A percentile compares a stretch with the other conserved stretches of the same genome.
phyloP scores from a whole-genome alignment of 2,888 invertebrate species.

The Papilio gigon region DNA sequence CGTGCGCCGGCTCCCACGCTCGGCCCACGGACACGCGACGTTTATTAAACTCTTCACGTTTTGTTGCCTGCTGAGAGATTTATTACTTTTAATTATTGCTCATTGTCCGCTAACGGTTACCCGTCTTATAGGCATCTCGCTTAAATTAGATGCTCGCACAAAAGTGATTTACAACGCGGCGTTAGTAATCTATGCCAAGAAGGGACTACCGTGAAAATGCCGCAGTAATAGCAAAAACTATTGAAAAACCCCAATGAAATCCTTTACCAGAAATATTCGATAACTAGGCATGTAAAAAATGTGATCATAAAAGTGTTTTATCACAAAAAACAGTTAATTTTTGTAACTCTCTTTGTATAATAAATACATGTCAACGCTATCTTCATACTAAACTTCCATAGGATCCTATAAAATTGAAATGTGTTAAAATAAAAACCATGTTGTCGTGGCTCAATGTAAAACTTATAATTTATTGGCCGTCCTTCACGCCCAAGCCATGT shows the following conservation, averaged over 20 bases:
- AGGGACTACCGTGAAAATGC: constrained; percentile 7
- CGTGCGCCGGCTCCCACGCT: constrained; percentile 70
- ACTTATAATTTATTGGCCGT: constrained; percentile 22
- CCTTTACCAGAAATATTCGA: background rate
- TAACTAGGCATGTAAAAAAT: background rate
- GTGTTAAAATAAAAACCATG: background rate
- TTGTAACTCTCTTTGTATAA: background rate
- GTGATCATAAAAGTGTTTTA: too few relatives aligned
- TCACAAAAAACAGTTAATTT: too few relatives aligned
- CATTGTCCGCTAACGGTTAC: constrained; percentile 74
- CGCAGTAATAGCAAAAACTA: background rate
- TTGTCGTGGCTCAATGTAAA: background rate
- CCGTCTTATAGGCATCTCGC: constrained; percentile 67
- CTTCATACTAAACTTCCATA: background rate
- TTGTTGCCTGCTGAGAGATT: constrained; percentile 81
- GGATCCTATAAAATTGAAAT: background rate
- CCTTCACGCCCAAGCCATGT: constrained; percentile 45
- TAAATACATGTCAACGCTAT: background rate
- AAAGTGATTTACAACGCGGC: constrained; percentile 57
- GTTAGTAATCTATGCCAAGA: constrained; percentile 34
- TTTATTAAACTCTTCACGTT: constrained; percentile 80
- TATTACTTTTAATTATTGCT: constrained; percentile 83
- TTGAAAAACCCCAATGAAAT: background rate
- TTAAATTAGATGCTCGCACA: constrained; percentile 74
- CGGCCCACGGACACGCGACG: constrained; percentile 75